Base-by-base conservation (phyloP, 2,113 vertebrate genomes). In the Archocentrus centrarchus region DNA sequence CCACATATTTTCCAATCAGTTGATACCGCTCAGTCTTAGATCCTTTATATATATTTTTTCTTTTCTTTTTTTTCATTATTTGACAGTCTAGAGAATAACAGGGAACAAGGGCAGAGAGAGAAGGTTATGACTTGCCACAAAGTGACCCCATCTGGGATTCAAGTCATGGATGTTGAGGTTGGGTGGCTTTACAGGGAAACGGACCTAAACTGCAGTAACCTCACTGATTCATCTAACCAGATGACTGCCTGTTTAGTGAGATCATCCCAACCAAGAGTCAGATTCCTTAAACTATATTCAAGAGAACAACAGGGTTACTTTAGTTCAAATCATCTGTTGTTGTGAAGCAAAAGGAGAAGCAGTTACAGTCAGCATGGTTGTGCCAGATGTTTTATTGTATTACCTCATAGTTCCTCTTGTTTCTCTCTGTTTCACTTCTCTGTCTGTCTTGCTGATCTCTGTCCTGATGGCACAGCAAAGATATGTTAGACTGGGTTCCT, bases 351-450 rank as follows among this genome's bases (percentile, higher is more conserved):
- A 81, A 88, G 70, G 10, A 76, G 81, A 90, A 91, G 81, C 50
- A 27, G 4, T 66, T 44, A 41, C 9, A 75, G 37, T 66, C 83
- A 8, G 77, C 41, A 47, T 32, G 41, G 57, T 66, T 32, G 9
- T 30, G 79, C 82, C 75, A 89, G 44, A 75, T 80, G 37, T 78
- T 87, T 78, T 80, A 87, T 82, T 86, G 80, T 91, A 89, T 88
- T 81, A 90, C 77, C 66, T 90, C 86, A 90, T 27, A 24, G n/a
- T 70, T 82, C 39, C 60, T 82, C 63, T 68, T 75, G 6, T 61
- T 53, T 60, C 24, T 75, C 75, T 79, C 60, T n/a, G n/a, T 90
- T 87, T 92, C 88, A 82, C 60, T 90, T 93, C 87, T 57, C 30
- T 0, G 8, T 84, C 61, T 85, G 55, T 17, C 17, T 13, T 44